phyloP scores from a whole-genome alignment of 2,113 vertebrate genomes.

The Sapayoa aenigma region DNA sequence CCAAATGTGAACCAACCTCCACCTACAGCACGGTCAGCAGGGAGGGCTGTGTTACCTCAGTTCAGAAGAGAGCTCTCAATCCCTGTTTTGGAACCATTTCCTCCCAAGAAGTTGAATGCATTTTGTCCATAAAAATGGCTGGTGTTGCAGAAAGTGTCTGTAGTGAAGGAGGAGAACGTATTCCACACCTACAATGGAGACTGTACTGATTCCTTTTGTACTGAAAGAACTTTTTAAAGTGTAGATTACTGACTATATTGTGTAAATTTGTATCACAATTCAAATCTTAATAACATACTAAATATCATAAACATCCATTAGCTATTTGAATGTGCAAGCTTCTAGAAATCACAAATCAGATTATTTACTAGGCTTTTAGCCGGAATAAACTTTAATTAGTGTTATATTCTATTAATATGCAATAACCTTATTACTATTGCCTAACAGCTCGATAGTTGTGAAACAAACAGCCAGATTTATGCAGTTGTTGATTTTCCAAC shows the following conservation, averaged over 20 bases:
- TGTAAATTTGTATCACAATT: background rate
- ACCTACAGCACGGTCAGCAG: accelerated
- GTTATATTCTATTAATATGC: background rate
- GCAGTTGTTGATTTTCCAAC: background rate
- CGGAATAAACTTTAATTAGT: constrained; percentile 8
- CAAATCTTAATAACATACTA: background rate
- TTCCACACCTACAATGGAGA: background rate
- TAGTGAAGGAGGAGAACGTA: background rate
- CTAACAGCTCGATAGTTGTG: background rate
- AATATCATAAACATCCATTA: background rate
- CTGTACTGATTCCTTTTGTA: background rate
- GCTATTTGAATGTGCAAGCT: background rate
- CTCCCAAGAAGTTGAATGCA: background rate
- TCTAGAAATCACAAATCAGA: background rate
- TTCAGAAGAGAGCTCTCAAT: background rate
- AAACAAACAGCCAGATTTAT: background rate
- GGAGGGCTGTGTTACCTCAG: background rate
- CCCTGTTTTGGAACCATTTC: background rate
- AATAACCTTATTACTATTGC: background rate
- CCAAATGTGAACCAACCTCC: background rate
- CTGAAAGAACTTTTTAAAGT: background rate
- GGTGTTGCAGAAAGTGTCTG: background rate
- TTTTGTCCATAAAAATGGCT: background rate
- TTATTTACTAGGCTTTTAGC: background rate
- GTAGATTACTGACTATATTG: background rate